A percentile compares a stretch with the other conserved stretches of the same genome.
Evolutionary conservation across 2,797 vertebrate genomes (phyloP).

Genomic region (Enteromius trimaculatus): DNA sequence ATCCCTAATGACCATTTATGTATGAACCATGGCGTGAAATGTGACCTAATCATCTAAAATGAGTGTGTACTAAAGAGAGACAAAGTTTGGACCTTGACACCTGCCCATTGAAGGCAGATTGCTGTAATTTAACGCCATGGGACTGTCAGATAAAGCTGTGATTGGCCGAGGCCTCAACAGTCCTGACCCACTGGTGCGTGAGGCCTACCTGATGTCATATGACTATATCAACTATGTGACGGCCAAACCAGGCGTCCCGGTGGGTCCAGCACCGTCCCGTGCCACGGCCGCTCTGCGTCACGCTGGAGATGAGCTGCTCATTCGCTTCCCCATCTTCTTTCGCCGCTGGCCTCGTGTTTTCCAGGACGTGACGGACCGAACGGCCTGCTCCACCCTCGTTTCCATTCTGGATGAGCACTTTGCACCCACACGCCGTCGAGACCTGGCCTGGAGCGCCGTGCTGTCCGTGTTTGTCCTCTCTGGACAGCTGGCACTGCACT

Average conservation of each 20-base stretch:
- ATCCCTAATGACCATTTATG: neutral
- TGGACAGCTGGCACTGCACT: slow-evolving; percentile 81
- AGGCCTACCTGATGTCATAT: slow-evolving; percentile 77
- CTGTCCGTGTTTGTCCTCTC: slow-evolving; percentile 80
- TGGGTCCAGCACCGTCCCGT: slow-evolving; percentile 67
- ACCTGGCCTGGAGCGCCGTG: slow-evolving; percentile 78
- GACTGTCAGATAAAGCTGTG: slow-evolving; percentile 60
- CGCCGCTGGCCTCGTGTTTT: slow-evolving; percentile 81
- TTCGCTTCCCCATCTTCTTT: slow-evolving; percentile 81
- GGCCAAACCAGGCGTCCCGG: slow-evolving; percentile 55
- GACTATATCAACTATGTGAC: slow-evolving; percentile 80
- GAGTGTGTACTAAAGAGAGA: slow-evolving; percentile 11
- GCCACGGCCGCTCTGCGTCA: slow-evolving; percentile 73
- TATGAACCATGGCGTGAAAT: neutral
- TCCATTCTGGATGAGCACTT: slow-evolving; percentile 80
- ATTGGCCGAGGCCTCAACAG: slow-evolving; percentile 66
- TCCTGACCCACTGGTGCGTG: slow-evolving; percentile 74
- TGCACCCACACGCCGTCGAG: slow-evolving; percentile 63
- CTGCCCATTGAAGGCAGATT: slow-evolving; percentile 12
- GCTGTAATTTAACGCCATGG: slow-evolving; percentile 57
- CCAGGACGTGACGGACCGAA: slow-evolving; percentile 71
- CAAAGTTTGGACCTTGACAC: neutral
- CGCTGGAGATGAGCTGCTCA: slow-evolving; percentile 77
- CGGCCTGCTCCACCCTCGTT: slow-evolving; percentile 72
- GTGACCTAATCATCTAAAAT: neutral